Percentiles rank a stretch among this genome's conserved stretches.
phyloP scores from a whole-genome alignment of 2,797 vertebrate species.

The Gallinago nigripennis region DNA sequence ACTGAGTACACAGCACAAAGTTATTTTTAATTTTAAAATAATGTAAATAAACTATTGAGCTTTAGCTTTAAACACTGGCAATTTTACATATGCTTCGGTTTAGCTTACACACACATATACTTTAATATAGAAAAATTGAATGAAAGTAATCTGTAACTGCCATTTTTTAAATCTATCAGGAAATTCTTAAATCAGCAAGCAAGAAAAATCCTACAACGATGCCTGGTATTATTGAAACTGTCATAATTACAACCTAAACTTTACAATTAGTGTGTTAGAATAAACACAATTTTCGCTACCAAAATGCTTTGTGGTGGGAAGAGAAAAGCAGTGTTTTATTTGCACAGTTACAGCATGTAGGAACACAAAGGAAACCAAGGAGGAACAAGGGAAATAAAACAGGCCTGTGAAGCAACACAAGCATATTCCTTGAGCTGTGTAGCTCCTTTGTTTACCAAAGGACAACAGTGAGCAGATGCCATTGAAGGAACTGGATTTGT shows the following conservation, averaged over 20 bases:
- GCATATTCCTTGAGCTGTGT: background rate
- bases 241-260: background rate
- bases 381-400: background rate
- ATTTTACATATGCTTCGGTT: background rate
- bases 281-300: background rate
- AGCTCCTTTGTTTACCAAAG: conserved; percentile 13
- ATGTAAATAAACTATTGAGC: background rate
- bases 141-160: background rate
- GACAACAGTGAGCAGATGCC: background rate
- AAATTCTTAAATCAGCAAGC: background rate
- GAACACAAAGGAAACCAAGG: background rate
- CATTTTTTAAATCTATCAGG: background rate
- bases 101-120: background rate
- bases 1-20: background rate
- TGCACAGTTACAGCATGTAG: background rate
- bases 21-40: background rate
- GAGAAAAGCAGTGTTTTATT: background rate
- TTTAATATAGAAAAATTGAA: background rate
- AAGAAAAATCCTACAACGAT: background rate
- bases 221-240: background rate
- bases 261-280: background rate
- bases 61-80: background rate
- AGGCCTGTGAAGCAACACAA: background rate
- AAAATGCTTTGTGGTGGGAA: background rate
- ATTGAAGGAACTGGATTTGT: background rate